These are phyloP conservation scores for Lagocephalus sceleratus DNA, from an alignment of 2,797 vertebrate species.

Conservation along the genomic window DNA sequence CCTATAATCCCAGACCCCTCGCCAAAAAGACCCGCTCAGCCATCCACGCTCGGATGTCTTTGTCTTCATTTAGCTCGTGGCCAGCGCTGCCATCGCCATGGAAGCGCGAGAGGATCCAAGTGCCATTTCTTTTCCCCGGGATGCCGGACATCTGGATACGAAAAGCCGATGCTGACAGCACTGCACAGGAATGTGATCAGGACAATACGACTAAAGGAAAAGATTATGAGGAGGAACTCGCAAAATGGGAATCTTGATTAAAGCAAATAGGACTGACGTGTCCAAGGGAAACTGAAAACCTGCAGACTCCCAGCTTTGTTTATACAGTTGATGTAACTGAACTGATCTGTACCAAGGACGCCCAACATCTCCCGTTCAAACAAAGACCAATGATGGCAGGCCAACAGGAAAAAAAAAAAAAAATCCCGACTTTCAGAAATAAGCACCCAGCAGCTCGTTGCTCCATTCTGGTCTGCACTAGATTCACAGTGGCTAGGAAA, in stretches of 20 bases:
- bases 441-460: conserved; percentile 23
- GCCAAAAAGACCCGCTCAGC: conserved; percentile 43
- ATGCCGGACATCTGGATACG: conserved; percentile 70
- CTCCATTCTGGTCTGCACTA: conserved; percentile 12
- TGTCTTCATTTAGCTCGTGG: conserved; percentile 49
- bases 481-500: conserved; percentile 23
- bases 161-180: conserved; percentile 51
- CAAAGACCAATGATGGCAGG: conserved; percentile 23
- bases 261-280: conserved; percentile 38
- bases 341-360: conserved; percentile 40
- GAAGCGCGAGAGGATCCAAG: conserved; percentile 41
- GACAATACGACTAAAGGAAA: conserved; percentile 41
- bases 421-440: conserved; percentile 13
- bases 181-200: conserved; percentile 48
- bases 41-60: conserved; percentile 29
- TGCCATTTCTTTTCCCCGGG: conserved; percentile 49
- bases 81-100: conserved; percentile 51
- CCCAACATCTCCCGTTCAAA: conserved; percentile 34
- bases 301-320: conserved; percentile 53
- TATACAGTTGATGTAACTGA: conserved; percentile 38
- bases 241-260: conserved; percentile 40
- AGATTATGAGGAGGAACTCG: conserved; percentile 39
- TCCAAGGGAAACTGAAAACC: conserved; percentile 47
- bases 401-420: conserved; percentile 32
- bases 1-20: conserved; percentile 66